A percentile compares a stretch with the other conserved stretches of the same genome.
Evolutionary conservation across 2,113 vertebrate genomes (phyloP).

Genomic region (Syngnathus typhle): DNA sequence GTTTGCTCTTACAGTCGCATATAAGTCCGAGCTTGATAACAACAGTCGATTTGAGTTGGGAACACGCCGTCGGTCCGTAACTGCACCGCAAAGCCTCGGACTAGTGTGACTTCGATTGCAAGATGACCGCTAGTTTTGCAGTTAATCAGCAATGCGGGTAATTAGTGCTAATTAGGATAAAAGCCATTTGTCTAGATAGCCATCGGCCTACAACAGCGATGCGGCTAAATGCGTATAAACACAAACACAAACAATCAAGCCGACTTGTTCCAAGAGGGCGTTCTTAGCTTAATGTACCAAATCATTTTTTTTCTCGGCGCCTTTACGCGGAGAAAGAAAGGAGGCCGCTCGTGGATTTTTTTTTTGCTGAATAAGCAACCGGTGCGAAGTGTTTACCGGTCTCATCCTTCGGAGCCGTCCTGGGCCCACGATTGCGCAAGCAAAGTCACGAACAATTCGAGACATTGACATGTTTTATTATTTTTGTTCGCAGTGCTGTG

Average conservation of each 20-base stretch:
- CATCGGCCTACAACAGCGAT: constrained; percentile 45
- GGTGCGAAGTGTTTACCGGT: too few species aligned
- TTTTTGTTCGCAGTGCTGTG: not conserved
- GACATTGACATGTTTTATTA: not conserved
- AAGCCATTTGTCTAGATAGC: constrained; percentile 60
- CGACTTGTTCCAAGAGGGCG: not conserved
- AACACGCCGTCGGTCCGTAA: too few species aligned
- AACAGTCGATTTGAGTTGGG: not conserved
- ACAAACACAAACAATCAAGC: constrained; percentile 17
- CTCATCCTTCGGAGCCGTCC: too few species aligned
- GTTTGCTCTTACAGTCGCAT: not conserved
- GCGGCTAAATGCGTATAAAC: constrained; percentile 23
- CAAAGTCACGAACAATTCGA: not conserved
- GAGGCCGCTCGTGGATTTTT: not conserved
- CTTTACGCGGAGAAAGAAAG: constrained; percentile 5
- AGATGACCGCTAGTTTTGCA: constrained; percentile 41
- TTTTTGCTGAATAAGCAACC: too few species aligned
- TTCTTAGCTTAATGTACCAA: not conserved
- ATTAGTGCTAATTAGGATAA: constrained; percentile 67
- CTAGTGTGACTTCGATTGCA: constrained; percentile 7
- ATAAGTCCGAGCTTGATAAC: not conserved
- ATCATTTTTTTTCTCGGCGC: not conserved
- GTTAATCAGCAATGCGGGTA: constrained; percentile 58
- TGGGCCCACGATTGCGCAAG: too few species aligned
- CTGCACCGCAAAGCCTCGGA: not conserved